phyloP scores from a whole-genome alignment of 2,797 vertebrate species.

The Pangasius larnaudii region DNA sequence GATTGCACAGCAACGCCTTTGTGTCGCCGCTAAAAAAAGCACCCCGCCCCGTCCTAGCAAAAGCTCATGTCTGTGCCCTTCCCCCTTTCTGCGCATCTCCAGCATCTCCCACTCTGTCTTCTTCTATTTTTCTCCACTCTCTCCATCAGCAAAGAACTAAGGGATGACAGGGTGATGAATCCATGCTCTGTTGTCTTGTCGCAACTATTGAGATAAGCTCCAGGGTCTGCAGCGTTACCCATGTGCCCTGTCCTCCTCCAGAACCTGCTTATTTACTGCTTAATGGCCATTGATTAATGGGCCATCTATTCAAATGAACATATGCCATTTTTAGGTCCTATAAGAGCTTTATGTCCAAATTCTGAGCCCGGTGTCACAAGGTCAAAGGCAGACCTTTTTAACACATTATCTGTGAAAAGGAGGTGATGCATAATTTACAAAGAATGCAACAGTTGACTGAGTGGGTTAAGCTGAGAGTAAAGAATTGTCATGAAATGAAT shows the following conservation, averaged over 20 bases:
- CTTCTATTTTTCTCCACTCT: constrained; percentile 29
- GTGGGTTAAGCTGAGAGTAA: constrained; percentile 60
- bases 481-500: constrained; percentile 46
- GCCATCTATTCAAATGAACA: constrained; percentile 73
- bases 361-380: constrained; percentile 75
- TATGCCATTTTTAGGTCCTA: constrained; percentile 76
- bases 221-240: constrained; percentile 51
- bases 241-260: constrained; percentile 67
- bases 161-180: constrained; percentile 78
- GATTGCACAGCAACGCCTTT: constrained; percentile 85
- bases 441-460: constrained; percentile 56
- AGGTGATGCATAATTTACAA: constrained; percentile 64
- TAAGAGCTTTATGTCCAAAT: constrained; percentile 69
- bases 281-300: constrained; percentile 88
- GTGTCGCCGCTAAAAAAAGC: constrained; percentile 70
- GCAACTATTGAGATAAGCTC: constrained; percentile 54
- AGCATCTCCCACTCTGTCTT: constrained; percentile 20
- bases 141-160: constrained; percentile 54
- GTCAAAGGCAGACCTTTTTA: constrained; percentile 69
- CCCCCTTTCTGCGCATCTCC: constrained; percentile 42
- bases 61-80: constrained; percentile 57
- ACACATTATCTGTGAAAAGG: constrained; percentile 67
- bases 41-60: constrained; percentile 68
- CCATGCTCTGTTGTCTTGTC: constrained; percentile 71
- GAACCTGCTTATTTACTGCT: constrained; percentile 81